Conservation (phyloP, 2,113 vertebrate species). For the Lophura nycthemera region DNA sequence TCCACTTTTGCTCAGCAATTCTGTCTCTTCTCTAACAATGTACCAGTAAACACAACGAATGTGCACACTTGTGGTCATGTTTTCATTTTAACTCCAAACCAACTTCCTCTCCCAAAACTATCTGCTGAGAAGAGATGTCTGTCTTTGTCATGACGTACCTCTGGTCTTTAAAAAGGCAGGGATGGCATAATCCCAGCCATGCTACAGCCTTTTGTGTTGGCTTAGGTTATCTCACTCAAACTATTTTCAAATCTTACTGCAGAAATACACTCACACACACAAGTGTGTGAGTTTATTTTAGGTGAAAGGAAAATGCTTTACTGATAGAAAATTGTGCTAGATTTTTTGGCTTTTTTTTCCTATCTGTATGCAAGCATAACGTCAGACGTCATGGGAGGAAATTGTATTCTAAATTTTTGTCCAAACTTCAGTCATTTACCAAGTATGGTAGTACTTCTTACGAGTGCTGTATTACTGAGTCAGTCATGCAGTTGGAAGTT, state of each 20-base stretch:
- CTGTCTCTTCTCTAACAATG: neutral
- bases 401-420: neutral
- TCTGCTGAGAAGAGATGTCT: neutral
- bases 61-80: rapidly evolving
- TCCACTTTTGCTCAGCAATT: neutral
- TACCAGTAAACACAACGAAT: neutral
- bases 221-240: neutral
- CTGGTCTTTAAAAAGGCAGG: neutral
- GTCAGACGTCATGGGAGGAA: neutral
- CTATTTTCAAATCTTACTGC: neutral
- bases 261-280: neutral
- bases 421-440: neutral
- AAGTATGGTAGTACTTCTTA: neutral
- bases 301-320: neutral
- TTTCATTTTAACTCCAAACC: neutral
- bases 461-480: neutral
- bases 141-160: neutral
- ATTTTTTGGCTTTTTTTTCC: neutral
- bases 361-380: neutral
- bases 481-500: neutral
- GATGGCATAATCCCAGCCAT: neutral
- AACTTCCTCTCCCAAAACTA: neutral
- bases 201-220: neutral
- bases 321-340: neutral
- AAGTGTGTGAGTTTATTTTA: no score